Conservation (phyloP, 2,888 invertebrate species). For the Leucophenga maculata region DNA sequence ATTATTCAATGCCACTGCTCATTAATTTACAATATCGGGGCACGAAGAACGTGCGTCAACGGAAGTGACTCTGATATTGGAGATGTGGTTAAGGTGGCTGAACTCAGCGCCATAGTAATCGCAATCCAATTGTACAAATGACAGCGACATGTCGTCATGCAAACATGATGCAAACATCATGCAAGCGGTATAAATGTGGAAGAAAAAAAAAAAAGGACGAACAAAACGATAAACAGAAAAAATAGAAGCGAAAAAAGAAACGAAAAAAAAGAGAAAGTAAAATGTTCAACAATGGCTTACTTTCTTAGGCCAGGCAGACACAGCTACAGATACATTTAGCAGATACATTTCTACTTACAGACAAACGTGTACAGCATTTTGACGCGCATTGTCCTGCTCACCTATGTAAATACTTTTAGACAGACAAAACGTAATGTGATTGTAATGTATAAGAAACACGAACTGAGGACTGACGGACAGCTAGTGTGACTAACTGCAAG, state of each 20-base stretch:
- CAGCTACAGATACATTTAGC: too few relatives aligned
- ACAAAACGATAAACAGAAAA: too few relatives aligned
- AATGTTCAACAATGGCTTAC: neutral
- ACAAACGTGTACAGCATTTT: neutral
- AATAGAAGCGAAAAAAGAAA: too few relatives aligned
- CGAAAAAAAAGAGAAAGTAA: too few relatives aligned
- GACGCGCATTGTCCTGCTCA: neutral
- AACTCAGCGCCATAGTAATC: constrained; percentile 51
- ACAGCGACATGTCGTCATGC: constrained; percentile 35
- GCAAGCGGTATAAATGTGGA: too few relatives aligned
- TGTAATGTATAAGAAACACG: neutral
- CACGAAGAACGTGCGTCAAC: neutral
- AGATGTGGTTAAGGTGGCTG: neutral
- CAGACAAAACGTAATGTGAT: constrained; percentile 15
- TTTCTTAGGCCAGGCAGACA: neutral
- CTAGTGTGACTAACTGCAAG: too few relatives aligned
- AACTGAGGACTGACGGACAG: too few relatives aligned
- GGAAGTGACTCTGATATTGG: too few relatives aligned
- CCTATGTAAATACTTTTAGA: too few relatives aligned
- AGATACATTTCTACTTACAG: too few relatives aligned
- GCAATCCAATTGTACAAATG: constrained; percentile 55
- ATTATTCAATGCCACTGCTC: neutral
- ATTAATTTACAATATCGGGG: neutral
- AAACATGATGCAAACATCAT: too few relatives aligned
- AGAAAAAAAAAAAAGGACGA: too few relatives aligned